Conservation (phyloP, 2,797 vertebrate species). For the Ctenosaura bakeri region DNA sequence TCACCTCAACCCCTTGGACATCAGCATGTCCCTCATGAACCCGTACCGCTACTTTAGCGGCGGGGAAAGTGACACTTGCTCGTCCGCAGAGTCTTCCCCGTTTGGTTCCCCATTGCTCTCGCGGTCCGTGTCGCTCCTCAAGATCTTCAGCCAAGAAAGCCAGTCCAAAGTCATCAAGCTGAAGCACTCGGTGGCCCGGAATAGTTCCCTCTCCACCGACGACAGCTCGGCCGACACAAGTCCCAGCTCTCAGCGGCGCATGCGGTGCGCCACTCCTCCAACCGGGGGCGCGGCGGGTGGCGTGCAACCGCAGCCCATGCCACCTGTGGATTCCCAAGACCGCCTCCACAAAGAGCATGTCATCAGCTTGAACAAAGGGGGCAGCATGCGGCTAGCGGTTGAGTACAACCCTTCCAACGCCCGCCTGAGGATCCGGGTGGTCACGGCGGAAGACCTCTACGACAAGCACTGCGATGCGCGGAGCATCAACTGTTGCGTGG, state of each 20-base stretch:
- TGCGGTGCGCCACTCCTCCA: slow-evolving; percentile 80
- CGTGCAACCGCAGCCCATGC: slow-evolving; percentile 41
- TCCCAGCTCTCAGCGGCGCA: slow-evolving; percentile 87
- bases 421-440: slow-evolving; percentile 88
- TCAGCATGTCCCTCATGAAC: slow-evolving; percentile 88
- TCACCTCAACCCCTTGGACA: slow-evolving; percentile 85
- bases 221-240: slow-evolving; percentile 95
- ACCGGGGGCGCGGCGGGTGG: slow-evolving; percentile 67
- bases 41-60: slow-evolving; percentile 94
- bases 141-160: slow-evolving; percentile 94
- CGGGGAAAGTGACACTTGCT: slow-evolving; percentile 95
- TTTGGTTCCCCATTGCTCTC: slow-evolving; percentile 94
- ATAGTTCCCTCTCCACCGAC: slow-evolving; percentile 94
- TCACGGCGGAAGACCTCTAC: slow-evolving; percentile 91
- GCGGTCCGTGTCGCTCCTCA: slow-evolving; percentile 93
- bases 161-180: slow-evolving; percentile 95
- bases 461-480: slow-evolving; percentile 88
- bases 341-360: slow-evolving; percentile 82
- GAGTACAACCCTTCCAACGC: slow-evolving; percentile 90
- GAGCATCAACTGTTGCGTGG: slow-evolving; percentile 95
- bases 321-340: slow-evolving; percentile 67
- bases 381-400: slow-evolving; percentile 87
- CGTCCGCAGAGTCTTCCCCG: slow-evolving; percentile 95
- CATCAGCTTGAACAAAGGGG: slow-evolving; percentile 88
- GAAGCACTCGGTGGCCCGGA: slow-evolving; percentile 90